These are phyloP conservation scores for Leistus spinibarbis DNA, from an alignment of 2,888 invertebrate species.

Conservation along the genomic window DNA sequence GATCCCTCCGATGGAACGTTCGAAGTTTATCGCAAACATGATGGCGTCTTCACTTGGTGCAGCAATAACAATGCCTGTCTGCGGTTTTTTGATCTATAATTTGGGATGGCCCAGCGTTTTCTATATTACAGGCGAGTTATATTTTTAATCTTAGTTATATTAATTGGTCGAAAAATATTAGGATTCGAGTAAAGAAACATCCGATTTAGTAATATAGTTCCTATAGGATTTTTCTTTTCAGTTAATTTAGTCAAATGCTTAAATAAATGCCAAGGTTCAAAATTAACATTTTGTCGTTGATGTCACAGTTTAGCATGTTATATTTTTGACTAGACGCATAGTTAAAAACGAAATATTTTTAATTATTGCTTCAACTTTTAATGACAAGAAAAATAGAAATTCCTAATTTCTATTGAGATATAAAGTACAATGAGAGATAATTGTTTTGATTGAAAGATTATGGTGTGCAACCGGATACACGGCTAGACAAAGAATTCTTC, in stretches of 20 bases:
- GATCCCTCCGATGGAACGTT: conserved; percentile 93
- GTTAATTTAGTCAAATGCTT: background rate
- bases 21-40: conserved; percentile 91
- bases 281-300: background rate
- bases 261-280: background rate
- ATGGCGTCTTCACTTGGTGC: conserved; percentile 93
- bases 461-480: background rate
- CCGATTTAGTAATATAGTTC: too few relatives aligned
- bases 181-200: too few relatives aligned
- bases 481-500: background rate
- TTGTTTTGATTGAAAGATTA: background rate
- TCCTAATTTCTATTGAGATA: too few relatives aligned
- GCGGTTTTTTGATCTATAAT: conserved; percentile 79
- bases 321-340: background rate
- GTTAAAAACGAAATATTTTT: background rate
- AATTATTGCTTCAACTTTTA: background rate
- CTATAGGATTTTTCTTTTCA: too few relatives aligned
- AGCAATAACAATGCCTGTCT: conserved; percentile 86
- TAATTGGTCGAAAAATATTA: too few relatives aligned
- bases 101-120: conserved; percentile 91
- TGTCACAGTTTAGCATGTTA: background rate
- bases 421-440: too few relatives aligned
- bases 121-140: conserved; percentile 70
- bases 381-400: background rate
- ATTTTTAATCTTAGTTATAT: background rate